These are phyloP conservation scores for Lithobates pipiens DNA, from an alignment of 2,797 vertebrate genomes.

Conservation along the genomic window DNA sequence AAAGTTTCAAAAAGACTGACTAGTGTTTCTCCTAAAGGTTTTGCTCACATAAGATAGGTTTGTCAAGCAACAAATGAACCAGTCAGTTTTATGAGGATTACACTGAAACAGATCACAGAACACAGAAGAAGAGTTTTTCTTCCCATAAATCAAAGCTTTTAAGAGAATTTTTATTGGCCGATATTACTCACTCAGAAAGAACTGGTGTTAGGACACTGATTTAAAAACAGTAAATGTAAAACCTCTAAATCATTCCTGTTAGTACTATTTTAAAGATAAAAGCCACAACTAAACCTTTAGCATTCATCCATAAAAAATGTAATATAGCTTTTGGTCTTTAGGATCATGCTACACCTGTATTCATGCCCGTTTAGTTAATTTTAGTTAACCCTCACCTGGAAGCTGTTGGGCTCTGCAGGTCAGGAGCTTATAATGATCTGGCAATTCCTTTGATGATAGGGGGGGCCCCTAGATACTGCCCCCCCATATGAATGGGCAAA, in stretches of 20 bases:
- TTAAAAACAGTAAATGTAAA: background rate
- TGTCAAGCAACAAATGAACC: slow-evolving; percentile 15
- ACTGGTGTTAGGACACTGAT: background rate
- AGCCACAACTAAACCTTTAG: too few relatives aligned
- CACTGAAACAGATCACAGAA: background rate
- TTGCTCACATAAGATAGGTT: slow-evolving; percentile 8
- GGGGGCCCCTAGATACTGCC: too few relatives aligned
- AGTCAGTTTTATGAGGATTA: slow-evolving; percentile 19
- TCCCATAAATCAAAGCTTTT: slow-evolving; percentile 4
- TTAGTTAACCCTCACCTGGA: too few relatives aligned
- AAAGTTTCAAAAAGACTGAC: background rate
- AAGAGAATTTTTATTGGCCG: slow-evolving; percentile 11
- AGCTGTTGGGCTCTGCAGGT: too few relatives aligned
- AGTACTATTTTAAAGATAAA: too few relatives aligned
- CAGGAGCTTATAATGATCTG: too few relatives aligned
- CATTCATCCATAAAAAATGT: too few relatives aligned
- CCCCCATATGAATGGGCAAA: too few relatives aligned
- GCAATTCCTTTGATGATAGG: too few relatives aligned
- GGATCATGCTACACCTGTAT: too few relatives aligned
- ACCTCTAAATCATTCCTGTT: background rate
- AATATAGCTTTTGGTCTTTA: too few relatives aligned
- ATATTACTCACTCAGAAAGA: slow-evolving; percentile 2
- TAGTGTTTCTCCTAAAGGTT: background rate
- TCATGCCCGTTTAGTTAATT: too few relatives aligned
- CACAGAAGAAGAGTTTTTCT: background rate